These are phyloP conservation scores for Cepaea hortensis DNA, from an alignment of 2,888 invertebrate species.

Conservation along the genomic window DNA sequence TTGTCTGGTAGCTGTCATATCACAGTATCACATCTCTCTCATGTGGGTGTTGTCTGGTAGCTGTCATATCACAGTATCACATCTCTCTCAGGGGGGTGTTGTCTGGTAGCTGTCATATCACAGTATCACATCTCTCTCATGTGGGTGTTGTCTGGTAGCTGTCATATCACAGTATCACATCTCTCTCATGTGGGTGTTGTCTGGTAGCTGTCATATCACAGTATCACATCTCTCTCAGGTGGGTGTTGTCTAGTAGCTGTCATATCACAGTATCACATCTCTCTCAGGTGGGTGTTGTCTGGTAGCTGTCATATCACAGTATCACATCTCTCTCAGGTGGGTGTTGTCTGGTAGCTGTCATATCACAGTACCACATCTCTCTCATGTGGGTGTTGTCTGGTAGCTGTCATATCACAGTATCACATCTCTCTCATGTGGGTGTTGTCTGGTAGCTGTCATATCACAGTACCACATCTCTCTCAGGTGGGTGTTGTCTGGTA, in stretches of 20 bases:
- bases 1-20: too few relatives aligned
- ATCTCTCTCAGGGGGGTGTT: constrained; percentile 80
- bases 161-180: constrained; percentile 82
- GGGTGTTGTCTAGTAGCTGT: too few relatives aligned
- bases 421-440: constrained; percentile 81
- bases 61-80: constrained; percentile 82
- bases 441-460: constrained; percentile 77
- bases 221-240: constrained; percentile 24
- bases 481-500: constrained; percentile 77
- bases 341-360: constrained; percentile 80
- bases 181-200: constrained; percentile 72
- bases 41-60: constrained; percentile 77
- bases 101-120: too few relatives aligned
- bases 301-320: too few relatives aligned
- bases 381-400: constrained; percentile 79
- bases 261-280: background rate
- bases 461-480: constrained; percentile 83
- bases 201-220: constrained; percentile 72
- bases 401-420: constrained; percentile 81
- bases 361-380: constrained; percentile 83
- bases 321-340: constrained; percentile 82
- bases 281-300: too few relatives aligned
- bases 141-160: constrained; percentile 80
- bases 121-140: constrained; percentile 83
- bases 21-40: too few relatives aligned